Conservation (phyloP, 2,797 vertebrate genomes). For the Alectoris magna region DNA sequence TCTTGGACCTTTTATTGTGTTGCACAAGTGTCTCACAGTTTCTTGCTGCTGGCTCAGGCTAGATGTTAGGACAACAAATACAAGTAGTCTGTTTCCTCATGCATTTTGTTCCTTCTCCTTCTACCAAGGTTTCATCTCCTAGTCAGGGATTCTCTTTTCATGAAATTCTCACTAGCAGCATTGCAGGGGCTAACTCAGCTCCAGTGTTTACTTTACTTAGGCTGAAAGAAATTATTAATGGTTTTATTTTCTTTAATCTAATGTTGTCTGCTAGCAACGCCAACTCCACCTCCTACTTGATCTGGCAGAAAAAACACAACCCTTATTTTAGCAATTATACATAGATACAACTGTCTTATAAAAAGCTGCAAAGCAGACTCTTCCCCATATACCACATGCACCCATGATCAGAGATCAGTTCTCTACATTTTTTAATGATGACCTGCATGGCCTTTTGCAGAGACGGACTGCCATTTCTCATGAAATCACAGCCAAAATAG, state of each 20-base stretch:
- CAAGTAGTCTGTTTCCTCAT: background rate
- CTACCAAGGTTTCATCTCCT: background rate
- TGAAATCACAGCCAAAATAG: slow-evolving; percentile 2
- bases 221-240: background rate
- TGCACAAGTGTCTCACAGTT: accelerated
- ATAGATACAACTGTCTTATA: background rate
- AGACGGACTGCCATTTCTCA: background rate
- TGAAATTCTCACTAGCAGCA: background rate
- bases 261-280: background rate
- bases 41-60: background rate
- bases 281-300: background rate
- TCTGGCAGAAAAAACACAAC: background rate
- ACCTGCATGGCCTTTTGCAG: slow-evolving; percentile 7
- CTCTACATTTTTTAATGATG: background rate
- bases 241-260: background rate
- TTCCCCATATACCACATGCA: background rate
- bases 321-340: background rate
- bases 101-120: background rate
- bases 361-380: background rate
- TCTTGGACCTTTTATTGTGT: background rate
- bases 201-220: background rate
- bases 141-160: background rate
- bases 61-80: background rate
- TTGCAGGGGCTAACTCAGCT: background rate
- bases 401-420: background rate